Conservation (phyloP, 2,888 invertebrate species). For the Cryptophagus acutangulus region DNA sequence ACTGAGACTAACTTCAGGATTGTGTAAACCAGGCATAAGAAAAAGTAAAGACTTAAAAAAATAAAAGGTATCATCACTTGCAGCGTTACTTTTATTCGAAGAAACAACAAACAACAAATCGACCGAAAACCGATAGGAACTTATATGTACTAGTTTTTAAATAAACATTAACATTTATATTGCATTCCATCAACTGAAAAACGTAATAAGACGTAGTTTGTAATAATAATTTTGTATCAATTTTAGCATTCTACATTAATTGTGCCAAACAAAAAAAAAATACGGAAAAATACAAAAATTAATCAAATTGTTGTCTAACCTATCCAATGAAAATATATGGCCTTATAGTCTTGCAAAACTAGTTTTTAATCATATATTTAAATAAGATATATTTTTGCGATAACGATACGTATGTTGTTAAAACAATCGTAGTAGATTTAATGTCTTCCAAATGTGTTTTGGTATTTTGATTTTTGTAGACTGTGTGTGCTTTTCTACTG, state of each 20-base stretch:
- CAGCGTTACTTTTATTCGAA: too few relatives aligned
- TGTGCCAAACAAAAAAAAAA: conserved; percentile 29
- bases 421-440: conserved; percentile 32
- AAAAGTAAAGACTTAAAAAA: too few relatives aligned
- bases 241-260: conserved; percentile 25
- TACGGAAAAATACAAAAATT: conserved; percentile 15
- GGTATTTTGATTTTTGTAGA: not conserved
- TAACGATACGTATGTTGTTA: conserved; percentile 25
- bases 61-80: too few relatives aligned
- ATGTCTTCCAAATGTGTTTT: conserved; percentile 42
- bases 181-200: conserved; percentile 22
- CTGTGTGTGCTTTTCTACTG: not conserved
- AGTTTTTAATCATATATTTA: conserved; percentile 4
- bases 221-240: conserved; percentile 13
- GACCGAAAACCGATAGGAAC: too few relatives aligned
- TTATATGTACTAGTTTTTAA: too few relatives aligned
- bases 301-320: conserved; percentile 30
- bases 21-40: too few relatives aligned
- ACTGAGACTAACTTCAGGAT: not conserved
- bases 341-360: conserved; percentile 39
- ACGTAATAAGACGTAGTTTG: conserved; percentile 11
- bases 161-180: not conserved
- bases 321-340: conserved; percentile 43
- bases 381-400: conserved; percentile 44
- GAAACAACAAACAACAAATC: too few relatives aligned